A percentile compares a stretch with the other conserved stretches of the same genome.
These are phyloP conservation scores for Ophioninae sp. DNA, from an alignment of 2,888 invertebrate species.

Conservation along the genomic window DNA sequence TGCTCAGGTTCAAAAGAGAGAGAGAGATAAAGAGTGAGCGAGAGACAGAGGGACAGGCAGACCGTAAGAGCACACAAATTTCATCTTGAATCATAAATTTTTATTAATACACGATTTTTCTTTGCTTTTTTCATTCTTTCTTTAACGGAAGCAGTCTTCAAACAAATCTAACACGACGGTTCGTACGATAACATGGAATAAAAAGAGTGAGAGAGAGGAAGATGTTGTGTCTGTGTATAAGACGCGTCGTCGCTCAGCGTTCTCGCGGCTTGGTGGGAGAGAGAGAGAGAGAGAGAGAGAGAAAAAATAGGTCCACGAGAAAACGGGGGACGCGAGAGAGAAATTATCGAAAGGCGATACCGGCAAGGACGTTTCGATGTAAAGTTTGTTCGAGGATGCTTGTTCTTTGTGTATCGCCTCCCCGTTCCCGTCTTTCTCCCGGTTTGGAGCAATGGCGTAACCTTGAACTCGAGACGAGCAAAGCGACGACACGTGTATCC, in stretches of 20 bases:
- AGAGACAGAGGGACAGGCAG: background rate
- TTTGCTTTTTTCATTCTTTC: constrained; percentile 48
- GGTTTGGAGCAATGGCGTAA: constrained; percentile 21
- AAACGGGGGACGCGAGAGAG: constrained; percentile 37
- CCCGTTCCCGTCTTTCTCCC: constrained; percentile 9
- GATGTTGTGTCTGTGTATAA: constrained; percentile 20
- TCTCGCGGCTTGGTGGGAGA: constrained; percentile 17
- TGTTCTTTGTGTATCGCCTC: constrained; percentile 35
- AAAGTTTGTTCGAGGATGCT: constrained; percentile 59
- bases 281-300: background rate
- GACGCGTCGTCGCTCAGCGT: constrained; percentile 43
- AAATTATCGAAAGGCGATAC: constrained; percentile 58
- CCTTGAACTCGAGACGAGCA: constrained; percentile 39
- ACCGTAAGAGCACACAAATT: constrained; percentile 8
- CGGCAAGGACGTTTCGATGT: constrained; percentile 50
- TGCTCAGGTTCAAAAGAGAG: background rate
- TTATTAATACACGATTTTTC: constrained; percentile 74
- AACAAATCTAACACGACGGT: constrained; percentile 75
- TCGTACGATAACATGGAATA: constrained; percentile 74
- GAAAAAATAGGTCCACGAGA: constrained; percentile 22
- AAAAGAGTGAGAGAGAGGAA: constrained; percentile 53
- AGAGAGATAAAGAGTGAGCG: background rate
- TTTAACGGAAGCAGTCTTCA: constrained; percentile 79
- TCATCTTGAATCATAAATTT: constrained; percentile 65
- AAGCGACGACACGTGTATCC: constrained; percentile 39